A percentile compares a stretch with the other conserved stretches of the same genome.
phyloP scores from a whole-genome alignment of 2,113 vertebrate genomes.

The Heliornis fulica region DNA sequence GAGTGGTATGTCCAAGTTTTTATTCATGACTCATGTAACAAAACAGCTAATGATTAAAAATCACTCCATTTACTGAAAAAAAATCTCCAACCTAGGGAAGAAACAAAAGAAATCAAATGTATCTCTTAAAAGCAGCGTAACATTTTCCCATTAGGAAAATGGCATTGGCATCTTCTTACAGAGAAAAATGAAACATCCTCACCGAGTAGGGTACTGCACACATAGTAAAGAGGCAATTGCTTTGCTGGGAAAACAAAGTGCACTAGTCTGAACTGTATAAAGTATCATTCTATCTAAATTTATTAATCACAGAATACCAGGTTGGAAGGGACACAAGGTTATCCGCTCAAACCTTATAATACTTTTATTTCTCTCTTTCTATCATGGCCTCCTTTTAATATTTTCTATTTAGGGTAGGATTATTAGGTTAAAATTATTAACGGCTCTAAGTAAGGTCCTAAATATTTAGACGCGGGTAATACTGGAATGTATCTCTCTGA shows the following conservation, averaged over 20 bases:
- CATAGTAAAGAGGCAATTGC: accelerated
- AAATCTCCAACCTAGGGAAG: neutral
- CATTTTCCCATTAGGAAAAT: neutral
- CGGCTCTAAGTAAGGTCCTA: neutral
- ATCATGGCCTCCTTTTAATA: neutral
- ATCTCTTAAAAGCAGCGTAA: neutral
- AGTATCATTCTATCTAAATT: neutral
- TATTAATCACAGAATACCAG: neutral
- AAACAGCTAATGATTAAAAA: neutral
- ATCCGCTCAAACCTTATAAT: neutral
- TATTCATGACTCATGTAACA: neutral
- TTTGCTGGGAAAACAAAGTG: neutral
- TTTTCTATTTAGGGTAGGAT: neutral
- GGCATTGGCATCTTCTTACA: neutral
- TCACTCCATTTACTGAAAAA: neutral
- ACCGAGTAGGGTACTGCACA: neutral
- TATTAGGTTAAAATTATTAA: neutral
- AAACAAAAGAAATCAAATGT: neutral
- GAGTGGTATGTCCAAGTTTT: neutral
- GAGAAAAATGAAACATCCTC: neutral
- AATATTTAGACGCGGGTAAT: neutral
- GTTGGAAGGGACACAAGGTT: neutral
- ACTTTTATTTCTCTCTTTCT: neutral
- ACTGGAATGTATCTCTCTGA: neutral
- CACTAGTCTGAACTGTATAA: neutral